A percentile compares a stretch with the other conserved stretches of the same genome.
These are phyloP conservation scores for Oophaga pumilio DNA, from an alignment of 2,113 vertebrate species.

Conservation along the genomic window DNA sequence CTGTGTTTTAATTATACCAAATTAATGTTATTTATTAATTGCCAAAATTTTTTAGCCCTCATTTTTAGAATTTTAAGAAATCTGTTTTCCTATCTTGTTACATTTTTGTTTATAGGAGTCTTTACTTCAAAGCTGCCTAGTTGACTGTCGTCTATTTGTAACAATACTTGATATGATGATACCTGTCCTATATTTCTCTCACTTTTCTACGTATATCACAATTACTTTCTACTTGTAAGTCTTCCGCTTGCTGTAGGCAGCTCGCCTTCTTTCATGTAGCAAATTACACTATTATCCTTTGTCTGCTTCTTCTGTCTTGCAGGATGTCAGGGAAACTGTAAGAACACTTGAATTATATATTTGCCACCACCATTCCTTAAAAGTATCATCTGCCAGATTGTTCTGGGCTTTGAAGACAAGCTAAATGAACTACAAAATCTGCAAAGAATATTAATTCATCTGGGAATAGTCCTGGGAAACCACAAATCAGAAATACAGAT, in stretches of 20 bases:
- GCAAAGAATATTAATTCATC: not conserved
- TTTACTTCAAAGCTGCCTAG: constrained; percentile 1
- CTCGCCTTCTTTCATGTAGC: not conserved
- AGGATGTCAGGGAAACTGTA: not conserved
- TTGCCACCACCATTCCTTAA: not conserved
- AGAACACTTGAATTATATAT: constrained; percentile 19
- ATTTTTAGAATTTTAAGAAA: not conserved
- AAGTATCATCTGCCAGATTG: not conserved
- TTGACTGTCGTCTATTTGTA: not conserved
- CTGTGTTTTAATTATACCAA: no score
- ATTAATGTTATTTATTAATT: no score
- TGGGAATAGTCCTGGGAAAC: not conserved
- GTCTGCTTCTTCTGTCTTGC: not conserved
- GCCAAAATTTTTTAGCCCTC: not conserved
- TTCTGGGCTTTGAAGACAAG: not conserved
- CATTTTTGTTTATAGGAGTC: not conserved
- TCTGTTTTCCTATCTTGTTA: not conserved
- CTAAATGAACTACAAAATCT: constrained; percentile 2
- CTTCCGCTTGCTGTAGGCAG: constrained; percentile 1
- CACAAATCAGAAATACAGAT: not conserved
- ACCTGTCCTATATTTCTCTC: constrained; percentile 40
- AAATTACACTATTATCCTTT: constrained; percentile 33
- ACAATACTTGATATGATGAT: constrained; percentile 12
- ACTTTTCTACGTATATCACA: constrained; percentile 63
- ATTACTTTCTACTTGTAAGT: constrained; percentile 28